These are phyloP conservation scores for Ruditapes philippinarum DNA, from an alignment of 1,140 invertebrate genomes.

Conservation along the genomic window DNA sequence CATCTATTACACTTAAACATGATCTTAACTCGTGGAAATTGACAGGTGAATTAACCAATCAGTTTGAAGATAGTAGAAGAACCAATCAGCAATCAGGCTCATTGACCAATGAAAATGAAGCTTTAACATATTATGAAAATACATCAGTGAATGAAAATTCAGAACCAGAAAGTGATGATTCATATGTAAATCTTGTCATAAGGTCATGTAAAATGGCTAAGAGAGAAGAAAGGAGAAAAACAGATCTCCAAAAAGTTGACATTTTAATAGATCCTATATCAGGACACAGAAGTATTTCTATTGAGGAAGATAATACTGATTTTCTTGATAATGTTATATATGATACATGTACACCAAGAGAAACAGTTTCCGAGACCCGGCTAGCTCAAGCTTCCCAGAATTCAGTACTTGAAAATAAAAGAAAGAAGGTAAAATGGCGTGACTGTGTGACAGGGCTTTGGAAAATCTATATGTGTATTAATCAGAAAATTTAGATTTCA, in stretches of 20 bases:
- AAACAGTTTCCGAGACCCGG: not conserved
- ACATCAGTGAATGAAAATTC: not conserved
- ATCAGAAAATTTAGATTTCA: not conserved
- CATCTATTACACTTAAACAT: slow-evolving; percentile 31
- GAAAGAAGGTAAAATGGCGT: not conserved
- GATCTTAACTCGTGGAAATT: not conserved
- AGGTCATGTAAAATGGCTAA: not conserved
- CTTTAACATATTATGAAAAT: not conserved
- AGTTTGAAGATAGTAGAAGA: not conserved
- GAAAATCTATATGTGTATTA: not conserved
- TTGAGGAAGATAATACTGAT: not conserved
- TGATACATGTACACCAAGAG: slow-evolving; percentile 2
- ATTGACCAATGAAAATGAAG: not conserved
- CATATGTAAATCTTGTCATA: not conserved
- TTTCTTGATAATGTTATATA: slow-evolving; percentile 13
- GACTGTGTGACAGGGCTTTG: slow-evolving; percentile 10
- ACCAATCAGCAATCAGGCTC: not conserved
- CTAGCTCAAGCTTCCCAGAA: not conserved
- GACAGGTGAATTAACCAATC: not conserved
- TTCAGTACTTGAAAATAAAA: not conserved
- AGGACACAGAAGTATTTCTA: not conserved
- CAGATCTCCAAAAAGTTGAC: not conserved
- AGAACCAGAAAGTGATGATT: not conserved
- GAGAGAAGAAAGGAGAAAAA: not conserved
- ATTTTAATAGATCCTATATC: not conserved